Percentiles rank a stretch among this genome's conserved stretches.
Evolutionary conservation across 2,888 invertebrate species (phyloP).

Genomic region (Trachelus tabidus): DNA sequence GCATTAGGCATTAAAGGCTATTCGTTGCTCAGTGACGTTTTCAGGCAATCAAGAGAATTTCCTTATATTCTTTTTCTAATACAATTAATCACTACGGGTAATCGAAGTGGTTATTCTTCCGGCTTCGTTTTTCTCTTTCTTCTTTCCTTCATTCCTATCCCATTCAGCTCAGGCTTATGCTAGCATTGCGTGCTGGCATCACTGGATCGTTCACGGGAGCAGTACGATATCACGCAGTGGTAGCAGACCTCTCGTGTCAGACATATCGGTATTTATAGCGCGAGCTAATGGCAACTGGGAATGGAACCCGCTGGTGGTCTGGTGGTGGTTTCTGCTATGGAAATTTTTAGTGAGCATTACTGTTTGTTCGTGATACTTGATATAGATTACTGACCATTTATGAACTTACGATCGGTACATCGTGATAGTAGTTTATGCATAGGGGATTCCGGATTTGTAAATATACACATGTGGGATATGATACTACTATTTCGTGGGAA

Average conservation of each 20-base stretch:
- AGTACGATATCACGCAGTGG: background rate
- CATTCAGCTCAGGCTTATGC: background rate
- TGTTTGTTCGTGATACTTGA: slow-evolving; percentile 15
- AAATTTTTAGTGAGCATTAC: slow-evolving; percentile 26
- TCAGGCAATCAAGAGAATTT: background rate
- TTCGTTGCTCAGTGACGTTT: background rate
- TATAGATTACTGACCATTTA: background rate
- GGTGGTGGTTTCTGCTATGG: slow-evolving; percentile 22
- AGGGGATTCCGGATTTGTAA: background rate
- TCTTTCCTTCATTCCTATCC: background rate
- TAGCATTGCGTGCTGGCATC: background rate
- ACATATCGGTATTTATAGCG: slow-evolving; percentile 34
- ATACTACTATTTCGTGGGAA: background rate
- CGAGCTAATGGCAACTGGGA: slow-evolving; percentile 28
- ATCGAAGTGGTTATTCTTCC: background rate
- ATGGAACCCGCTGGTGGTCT: slow-evolving; percentile 29
- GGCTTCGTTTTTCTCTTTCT: background rate
- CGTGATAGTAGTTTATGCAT: background rate
- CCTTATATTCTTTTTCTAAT: background rate
- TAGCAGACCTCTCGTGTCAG: slow-evolving; percentile 13
- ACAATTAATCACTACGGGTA: background rate
- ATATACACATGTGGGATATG: background rate
- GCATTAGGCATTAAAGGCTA: background rate
- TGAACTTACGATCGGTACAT: background rate
- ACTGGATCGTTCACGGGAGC: background rate